These are phyloP conservation scores for Spodoptera frugiperda DNA, from an alignment of 1,140 invertebrate species.

Conservation along the genomic window DNA sequence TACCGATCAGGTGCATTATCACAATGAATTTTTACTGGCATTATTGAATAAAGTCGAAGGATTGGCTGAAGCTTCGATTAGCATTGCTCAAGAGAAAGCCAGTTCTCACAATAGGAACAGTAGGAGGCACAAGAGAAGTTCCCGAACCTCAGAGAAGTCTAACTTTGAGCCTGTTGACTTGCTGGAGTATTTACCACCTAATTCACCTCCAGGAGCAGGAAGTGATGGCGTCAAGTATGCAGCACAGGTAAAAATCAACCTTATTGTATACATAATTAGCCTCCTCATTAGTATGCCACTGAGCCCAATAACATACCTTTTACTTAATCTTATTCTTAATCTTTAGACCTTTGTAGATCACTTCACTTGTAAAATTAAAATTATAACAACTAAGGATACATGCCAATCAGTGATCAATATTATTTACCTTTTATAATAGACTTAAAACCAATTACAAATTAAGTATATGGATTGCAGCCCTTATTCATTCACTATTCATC, in stretches of 20 bases:
- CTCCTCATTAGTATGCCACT: too few species aligned
- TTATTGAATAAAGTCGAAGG: constrained; percentile 91
- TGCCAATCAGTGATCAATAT: too few species aligned
- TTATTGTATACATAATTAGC: too few species aligned
- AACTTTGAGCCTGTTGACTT: constrained; percentile 88
- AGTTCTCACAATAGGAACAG: constrained; percentile 85
- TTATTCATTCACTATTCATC: constrained; percentile 49
- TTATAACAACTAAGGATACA: too few species aligned
- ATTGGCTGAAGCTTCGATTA: constrained; percentile 87
- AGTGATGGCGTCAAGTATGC: constrained; percentile 80
- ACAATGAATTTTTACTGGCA: constrained; percentile 94
- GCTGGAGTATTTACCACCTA: constrained; percentile 84
- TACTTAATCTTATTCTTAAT: too few species aligned
- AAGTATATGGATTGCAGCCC: not conserved
- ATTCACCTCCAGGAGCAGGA: constrained; percentile 77
- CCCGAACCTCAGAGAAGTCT: constrained; percentile 88
- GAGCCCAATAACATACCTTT: too few species aligned
- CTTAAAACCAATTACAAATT: not conserved
- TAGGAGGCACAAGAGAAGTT: constrained; percentile 87
- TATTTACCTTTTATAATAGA: too few species aligned
- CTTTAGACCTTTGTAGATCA: too few species aligned
- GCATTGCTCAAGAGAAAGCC: constrained; percentile 83
- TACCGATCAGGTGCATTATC: constrained; percentile 90
- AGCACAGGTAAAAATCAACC: constrained; percentile 66
- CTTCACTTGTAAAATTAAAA: too few species aligned